These are phyloP conservation scores for Drosophila histrio DNA, from an alignment of 2,888 invertebrate species.

Conservation along the genomic window DNA sequence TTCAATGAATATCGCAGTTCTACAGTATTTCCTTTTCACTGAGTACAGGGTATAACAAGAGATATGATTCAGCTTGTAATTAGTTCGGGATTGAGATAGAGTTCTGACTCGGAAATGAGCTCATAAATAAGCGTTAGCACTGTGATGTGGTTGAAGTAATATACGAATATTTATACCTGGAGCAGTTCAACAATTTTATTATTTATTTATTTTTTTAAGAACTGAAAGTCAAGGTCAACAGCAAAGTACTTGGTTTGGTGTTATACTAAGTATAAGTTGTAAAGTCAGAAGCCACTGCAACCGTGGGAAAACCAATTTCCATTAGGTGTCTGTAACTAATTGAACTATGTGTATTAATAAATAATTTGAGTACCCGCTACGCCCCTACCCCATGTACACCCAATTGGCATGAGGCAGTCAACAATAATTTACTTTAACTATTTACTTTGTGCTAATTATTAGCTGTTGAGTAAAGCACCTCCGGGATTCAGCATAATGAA, in stretches of 20 bases:
- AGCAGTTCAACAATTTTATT: constrained; percentile 17
- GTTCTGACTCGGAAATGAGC: constrained; percentile 64
- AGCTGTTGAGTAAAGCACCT: constrained; percentile 18
- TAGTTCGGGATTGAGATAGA: constrained; percentile 57
- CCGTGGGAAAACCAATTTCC: constrained; percentile 62
- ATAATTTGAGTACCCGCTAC: constrained; percentile 42
- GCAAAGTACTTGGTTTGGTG: constrained; percentile 8
- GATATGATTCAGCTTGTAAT: constrained; percentile 65
- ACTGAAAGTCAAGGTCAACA: constrained; percentile 57
- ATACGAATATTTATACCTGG: constrained; percentile 35
- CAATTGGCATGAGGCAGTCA: constrained; percentile 1
- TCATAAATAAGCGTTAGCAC: constrained; percentile 60
- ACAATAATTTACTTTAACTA: constrained; percentile 34
- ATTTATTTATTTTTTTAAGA: constrained; percentile 10
- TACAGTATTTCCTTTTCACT: neutral
- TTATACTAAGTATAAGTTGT: neutral
- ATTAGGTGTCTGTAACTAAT: constrained; percentile 49
- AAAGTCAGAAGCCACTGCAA: constrained; percentile 2
- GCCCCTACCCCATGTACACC: constrained; percentile 24
- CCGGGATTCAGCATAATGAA: constrained; percentile 39
- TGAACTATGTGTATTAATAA: constrained; percentile 55
- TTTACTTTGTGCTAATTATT: constrained; percentile 30
- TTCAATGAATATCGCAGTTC: neutral
- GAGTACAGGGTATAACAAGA: constrained; percentile 16
- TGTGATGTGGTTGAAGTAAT: constrained; percentile 48